Evolutionary conservation across 2,113 vertebrate species (phyloP), one percentile per base, ranked within the genome.

Genomic region (Prunella fulvescens): DNA sequence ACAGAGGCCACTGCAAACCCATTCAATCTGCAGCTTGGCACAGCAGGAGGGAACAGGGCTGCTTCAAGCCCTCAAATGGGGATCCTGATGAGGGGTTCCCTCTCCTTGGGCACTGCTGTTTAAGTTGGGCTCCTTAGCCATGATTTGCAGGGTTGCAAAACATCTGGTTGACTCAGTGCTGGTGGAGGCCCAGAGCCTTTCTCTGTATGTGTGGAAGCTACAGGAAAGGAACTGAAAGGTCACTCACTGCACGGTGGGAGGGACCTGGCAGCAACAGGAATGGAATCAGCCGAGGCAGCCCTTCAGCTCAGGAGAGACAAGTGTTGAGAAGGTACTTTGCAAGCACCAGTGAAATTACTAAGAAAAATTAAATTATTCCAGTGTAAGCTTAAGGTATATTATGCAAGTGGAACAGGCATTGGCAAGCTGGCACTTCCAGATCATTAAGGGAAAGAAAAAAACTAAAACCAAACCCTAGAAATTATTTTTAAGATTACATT

Each of bases 181-280:
- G 12, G 26, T 29, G 7, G 48, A 88, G 20, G 35, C 25, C 57
- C 23, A 62, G 62, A 67, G 37, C 15, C 10, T 35, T 25, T 35
- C 24, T 42, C 24, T 42, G 6, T 26, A 37, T 67, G 29, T 1
- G 4, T 16, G 6, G 77, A 79, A 93, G 31, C 25, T 35, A 73
- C 3, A 81, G 83, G 67, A 87, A 82, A 84, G 60, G 90, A 95
- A 89, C 45, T 71, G 90, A 91, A 91, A 95, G 64, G 62, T 95
- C 80, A 83, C 47, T 72, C n/a, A 5, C 3, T 10, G 1, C 35
- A 26, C 0, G 0, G 14, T 86, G 83, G 50, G 84, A 88, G 62
- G 66, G 35, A 54, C 45, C 56, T 60, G 56, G 44, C 56, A 82
- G 48, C 6, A 6, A 24, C 33, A 93, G 56, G 39, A 77, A 53